Percentiles rank a stretch among this genome's conserved stretches.
Conservation (phyloP, 2,888 invertebrate species). For the Miltochrista miniata region DNA sequence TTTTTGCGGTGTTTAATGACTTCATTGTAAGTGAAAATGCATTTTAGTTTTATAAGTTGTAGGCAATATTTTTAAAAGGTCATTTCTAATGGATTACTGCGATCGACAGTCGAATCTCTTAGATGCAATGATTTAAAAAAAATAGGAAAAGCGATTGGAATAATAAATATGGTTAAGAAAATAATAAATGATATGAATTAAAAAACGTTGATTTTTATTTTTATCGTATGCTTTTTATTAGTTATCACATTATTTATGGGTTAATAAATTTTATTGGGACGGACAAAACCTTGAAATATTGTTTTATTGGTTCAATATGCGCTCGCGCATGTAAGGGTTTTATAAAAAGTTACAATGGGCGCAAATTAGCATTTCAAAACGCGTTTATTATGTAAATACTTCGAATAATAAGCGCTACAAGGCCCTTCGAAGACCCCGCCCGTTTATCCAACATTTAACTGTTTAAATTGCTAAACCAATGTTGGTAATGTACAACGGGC, state of each 20-base stretch:
- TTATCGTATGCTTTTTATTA: background rate
- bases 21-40: conserved; percentile 78
- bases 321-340: background rate
- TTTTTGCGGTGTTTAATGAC: conserved; percentile 79
- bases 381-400: too few relatives aligned
- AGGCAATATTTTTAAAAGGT: conserved; percentile 81
- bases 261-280: conserved; percentile 25
- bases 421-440: too few relatives aligned
- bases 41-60: conserved; percentile 83
- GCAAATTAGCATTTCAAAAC: too few relatives aligned
- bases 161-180: conserved; percentile 83
- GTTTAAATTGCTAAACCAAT: too few relatives aligned
- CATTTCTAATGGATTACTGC: conserved; percentile 78
- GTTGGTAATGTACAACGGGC: too few relatives aligned
- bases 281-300: conserved; percentile 22
- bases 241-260: too few relatives aligned
- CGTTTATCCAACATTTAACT: too few relatives aligned
- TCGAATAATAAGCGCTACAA: too few relatives aligned
- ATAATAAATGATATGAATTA: conserved; percentile 81
- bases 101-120: conserved; percentile 79
- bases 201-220: conserved; percentile 39
- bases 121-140: conserved; percentile 79
- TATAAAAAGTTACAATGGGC: too few relatives aligned
- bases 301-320: background rate
- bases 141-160: conserved; percentile 81